Evolutionary conservation across 1,140 invertebrate genomes (phyloP).

Genomic region (Cheumatopsyche charites): DNA sequence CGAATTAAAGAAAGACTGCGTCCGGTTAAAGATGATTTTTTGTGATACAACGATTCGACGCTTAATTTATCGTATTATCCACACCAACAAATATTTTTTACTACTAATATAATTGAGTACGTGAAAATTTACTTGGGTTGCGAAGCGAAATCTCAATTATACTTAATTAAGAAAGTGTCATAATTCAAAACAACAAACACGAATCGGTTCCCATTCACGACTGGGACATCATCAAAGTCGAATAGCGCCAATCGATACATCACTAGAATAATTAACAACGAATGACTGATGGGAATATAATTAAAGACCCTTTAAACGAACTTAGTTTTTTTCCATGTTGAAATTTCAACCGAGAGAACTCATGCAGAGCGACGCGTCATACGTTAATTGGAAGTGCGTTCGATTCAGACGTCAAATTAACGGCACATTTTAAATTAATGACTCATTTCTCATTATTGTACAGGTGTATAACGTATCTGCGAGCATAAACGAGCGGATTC

Average conservation of each 20-base stretch:
- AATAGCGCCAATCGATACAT: neutral
- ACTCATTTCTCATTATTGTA: neutral
- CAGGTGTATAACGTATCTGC: neutral
- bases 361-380: slow-evolving; percentile 2
- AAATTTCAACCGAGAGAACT: neutral
- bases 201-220: too few relatives aligned
- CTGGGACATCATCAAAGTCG: too few relatives aligned
- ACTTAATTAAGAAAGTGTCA: too few relatives aligned
- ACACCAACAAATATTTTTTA: too few relatives aligned
- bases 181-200: too few relatives aligned
- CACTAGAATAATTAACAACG: slow-evolving; percentile 13
- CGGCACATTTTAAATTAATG: slow-evolving; percentile 14
- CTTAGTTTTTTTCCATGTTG: slow-evolving; percentile 16
- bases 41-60: too few relatives aligned
- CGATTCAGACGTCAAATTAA: slow-evolving; percentile 34
- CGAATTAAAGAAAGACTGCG: slow-evolving; percentile 20
- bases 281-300: slow-evolving; percentile 38
- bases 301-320: slow-evolving; percentile 32
- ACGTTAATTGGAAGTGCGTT: slow-evolving; percentile 30
- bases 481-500: neutral
- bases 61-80: too few relatives aligned
- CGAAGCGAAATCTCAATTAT: too few relatives aligned
- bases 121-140: too few relatives aligned
- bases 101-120: too few relatives aligned
- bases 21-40: neutral